These are phyloP conservation scores for Drosophila trichaetosa DNA, from an alignment of 2,888 invertebrate species.

Conservation along the genomic window DNA sequence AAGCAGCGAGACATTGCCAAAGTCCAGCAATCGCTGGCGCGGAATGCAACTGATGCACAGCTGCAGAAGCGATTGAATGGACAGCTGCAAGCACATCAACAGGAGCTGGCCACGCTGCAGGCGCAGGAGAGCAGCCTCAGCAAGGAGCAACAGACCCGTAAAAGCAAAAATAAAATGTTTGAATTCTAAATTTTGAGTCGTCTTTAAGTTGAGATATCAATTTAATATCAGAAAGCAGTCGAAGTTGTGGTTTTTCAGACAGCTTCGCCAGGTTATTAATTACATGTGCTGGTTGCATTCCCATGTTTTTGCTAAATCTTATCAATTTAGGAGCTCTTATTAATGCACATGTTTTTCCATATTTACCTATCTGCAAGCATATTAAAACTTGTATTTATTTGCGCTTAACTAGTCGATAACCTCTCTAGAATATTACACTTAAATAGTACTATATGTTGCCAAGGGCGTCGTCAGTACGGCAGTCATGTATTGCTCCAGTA, in stretches of 20 bases:
- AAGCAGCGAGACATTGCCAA: slow-evolving; percentile 89
- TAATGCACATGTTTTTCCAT: background rate
- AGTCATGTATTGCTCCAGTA: slow-evolving; percentile 88
- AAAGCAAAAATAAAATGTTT: slow-evolving; percentile 90
- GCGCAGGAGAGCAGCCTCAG: slow-evolving; percentile 88
- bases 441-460: slow-evolving; percentile 43
- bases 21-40: slow-evolving; percentile 88
- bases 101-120: slow-evolving; percentile 87
- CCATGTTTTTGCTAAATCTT: background rate
- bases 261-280: background rate
- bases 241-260: background rate
- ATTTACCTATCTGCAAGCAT: background rate
- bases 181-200: slow-evolving; percentile 87
- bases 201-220: background rate
- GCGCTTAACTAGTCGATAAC: background rate
- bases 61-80: slow-evolving; percentile 87
- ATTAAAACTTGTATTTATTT: background rate
- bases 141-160: slow-evolving; percentile 90
- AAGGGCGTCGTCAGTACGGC: slow-evolving; percentile 76
- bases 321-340: background rate
- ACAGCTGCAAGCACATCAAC: slow-evolving; percentile 88
- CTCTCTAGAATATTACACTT: background rate
- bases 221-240: background rate
- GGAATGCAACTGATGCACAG: slow-evolving; percentile 87
- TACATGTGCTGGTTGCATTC: too few species aligned